A percentile compares a stretch with the other conserved stretches of the same genome.
Conservation (phyloP, 2,113 vertebrate genomes). For the Eclectus roratus region DNA sequence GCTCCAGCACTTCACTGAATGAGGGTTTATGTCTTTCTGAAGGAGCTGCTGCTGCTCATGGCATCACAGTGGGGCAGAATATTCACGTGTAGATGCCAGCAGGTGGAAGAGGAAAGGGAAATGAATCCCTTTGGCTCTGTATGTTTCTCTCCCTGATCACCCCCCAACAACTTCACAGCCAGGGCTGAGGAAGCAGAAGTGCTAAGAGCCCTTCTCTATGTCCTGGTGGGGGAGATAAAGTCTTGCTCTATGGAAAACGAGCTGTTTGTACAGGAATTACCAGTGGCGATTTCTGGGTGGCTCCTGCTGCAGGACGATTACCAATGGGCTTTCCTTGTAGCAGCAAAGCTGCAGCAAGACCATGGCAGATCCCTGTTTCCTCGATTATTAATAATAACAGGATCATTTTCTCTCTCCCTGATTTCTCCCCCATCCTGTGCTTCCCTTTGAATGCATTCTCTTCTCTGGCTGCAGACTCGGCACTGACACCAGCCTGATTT, state of each 20-base stretch:
- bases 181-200: neutral
- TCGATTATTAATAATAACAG: conserved; percentile 29
- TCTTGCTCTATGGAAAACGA: neutral
- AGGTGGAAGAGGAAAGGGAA: neutral
- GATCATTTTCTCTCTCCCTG: neutral
- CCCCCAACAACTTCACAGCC: neutral
- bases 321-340: neutral
- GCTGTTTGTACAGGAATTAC: neutral
- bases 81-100: neutral
- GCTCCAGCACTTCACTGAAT: neutral
- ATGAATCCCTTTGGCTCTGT: neutral
- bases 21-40: neutral
- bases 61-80: neutral
- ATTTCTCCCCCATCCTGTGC: neutral
- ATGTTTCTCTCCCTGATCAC: neutral
- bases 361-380: conserved; percentile 1
- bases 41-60: neutral
- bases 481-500: conserved; percentile 60
- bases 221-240: neutral
- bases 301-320: neutral
- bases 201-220: neutral
- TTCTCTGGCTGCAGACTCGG: neutral
- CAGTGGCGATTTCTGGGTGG: neutral
- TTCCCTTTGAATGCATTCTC: conserved; percentile 48
- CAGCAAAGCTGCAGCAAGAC: neutral